Evolutionary conservation across 2,888 invertebrate genomes (phyloP), one percentile per base, ranked within the genome.

Genomic region (Drosophila cyrtoloma): DNA sequence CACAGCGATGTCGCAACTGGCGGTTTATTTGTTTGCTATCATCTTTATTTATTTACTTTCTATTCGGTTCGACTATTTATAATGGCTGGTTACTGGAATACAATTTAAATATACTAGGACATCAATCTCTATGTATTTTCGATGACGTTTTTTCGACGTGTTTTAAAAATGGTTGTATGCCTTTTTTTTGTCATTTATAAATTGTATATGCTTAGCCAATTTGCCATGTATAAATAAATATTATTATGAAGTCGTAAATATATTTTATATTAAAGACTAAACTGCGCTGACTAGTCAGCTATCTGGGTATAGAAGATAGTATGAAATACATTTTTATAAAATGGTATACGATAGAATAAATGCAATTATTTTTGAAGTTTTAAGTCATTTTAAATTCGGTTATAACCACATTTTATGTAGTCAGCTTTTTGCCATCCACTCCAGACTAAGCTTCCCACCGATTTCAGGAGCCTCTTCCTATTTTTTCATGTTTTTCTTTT

Each of bases 11-110:
- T 42, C 53, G 35, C 53, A 51, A 62, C 61, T 58, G 71, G 39
- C 55, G 56, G 33, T 56, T 71, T 66, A 79, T 82, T 85, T 81
- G 79, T 77, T 80, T 71, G 72, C 64, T 50, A 22, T 33, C 51
- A 57, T 60, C 56, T 61, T 62, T 69, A 70, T 65, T 80, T 86
- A 77, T 86, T 50, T 52, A 67, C 51, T 32, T 70, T 64, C 57
- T 52, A 63, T 71, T 65, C 62, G 42, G 33, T 66, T 12, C 12
- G 28, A 62, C 67, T 81, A 77, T 77, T 68, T 67, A 72, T 72
- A 72, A 71, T 35, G 19, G 60, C 47, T 3, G 26, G 5, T 14
- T 33, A 28, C 33, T 47, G 39, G 6, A 6, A 12, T 59, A 30
- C 35, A 42, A 52, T 12, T 28, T 59, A 44, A 30, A 71, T 50